Base-by-base conservation (phyloP, 2,797 vertebrate genomes). In the Rhyacichthys aspro region DNA sequence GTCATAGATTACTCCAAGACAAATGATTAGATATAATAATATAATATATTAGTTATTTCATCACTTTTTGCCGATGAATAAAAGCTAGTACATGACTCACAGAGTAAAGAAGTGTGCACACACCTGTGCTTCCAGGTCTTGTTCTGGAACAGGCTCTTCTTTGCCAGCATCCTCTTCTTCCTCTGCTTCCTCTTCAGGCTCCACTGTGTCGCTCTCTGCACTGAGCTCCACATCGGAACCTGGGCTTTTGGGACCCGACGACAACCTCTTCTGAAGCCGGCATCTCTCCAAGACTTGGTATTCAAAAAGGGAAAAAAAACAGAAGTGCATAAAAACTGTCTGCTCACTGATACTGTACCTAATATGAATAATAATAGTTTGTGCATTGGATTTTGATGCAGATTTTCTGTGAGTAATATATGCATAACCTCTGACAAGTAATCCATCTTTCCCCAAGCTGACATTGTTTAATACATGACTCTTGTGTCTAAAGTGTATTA, bases 111-210 rank as follows among this genome's bases (percentile, higher is more conserved):
- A 70, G 72, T 46, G 33, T 42, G 63, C 69, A 68, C 72, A 57
- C 70, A 93, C 93, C 90, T 93, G 90, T 15, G 82, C 89, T 81
- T 91, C 86, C 59, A 93, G 85, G 50, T 90, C 82, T 70, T 85
- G 81, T 59, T 86, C 85, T 70, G 68, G 63, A 44, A 67, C 57
- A 17, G 76, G 43, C 38, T 74, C 62, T n/a, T 82, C 74, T 47
- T 48, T 70, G 43, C 53, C 75, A 43, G 49, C 17, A 1, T 44
- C 55, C 62, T 50, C 76, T 11, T 57, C 59, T 11, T 57, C 59
- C 47, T 73, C 71, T 16, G 62, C 73, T 55, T 81, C 76, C 17
- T 18, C 74, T 43, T 83, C 76, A 43, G 68, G 76, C 55, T 60
- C 75, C 42, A 8, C 44, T 12, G 63, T 77, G 70, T 94, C 93